Percentiles rank a stretch among this genome's conserved stretches.
Conservation (phyloP, 2,888 invertebrate genomes). For the Nudaria mundana region DNA sequence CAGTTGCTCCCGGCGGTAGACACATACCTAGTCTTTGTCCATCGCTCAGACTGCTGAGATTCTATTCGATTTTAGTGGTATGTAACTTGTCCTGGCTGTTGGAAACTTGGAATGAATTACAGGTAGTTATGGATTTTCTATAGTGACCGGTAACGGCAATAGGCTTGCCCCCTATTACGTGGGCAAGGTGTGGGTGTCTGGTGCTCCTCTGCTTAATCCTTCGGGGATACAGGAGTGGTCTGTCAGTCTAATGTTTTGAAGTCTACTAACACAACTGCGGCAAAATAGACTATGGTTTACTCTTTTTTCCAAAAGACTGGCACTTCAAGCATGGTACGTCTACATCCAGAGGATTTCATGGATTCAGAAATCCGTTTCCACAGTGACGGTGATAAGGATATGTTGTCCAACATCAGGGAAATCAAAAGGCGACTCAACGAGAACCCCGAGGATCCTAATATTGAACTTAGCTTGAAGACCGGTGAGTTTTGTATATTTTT, state of each 20-base stretch:
- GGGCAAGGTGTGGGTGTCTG: no score
- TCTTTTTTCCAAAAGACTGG: constrained; percentile 45
- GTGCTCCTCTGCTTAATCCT: neutral
- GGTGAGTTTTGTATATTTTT: constrained; percentile 35
- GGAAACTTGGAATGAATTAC: no score
- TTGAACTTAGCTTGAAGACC: constrained; percentile 21
- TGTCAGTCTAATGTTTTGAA: neutral
- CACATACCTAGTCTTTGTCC: no score
- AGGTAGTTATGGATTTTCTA: no score
- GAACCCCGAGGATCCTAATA: constrained; percentile 62
- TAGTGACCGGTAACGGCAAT: no score
- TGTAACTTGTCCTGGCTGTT: neutral
- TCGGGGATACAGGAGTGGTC: no score
- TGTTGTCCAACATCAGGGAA: constrained; percentile 49
- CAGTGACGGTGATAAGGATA: constrained; percentile 35
- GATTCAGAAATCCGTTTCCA: constrained; percentile 48
- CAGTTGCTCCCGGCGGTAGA: no score
- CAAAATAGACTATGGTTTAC: no score
- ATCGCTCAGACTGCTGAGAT: no score
- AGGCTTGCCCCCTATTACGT: no score
- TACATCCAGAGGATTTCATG: constrained; percentile 44
- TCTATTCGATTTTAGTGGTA: no score
- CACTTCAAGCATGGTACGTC: constrained; percentile 55
- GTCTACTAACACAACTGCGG: no score
- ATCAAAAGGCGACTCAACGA: constrained; percentile 59